Evolutionary conservation across 64 coral and sea anemone genomes (phyloP).

Genomic region (Platygyra sinensis): DNA sequence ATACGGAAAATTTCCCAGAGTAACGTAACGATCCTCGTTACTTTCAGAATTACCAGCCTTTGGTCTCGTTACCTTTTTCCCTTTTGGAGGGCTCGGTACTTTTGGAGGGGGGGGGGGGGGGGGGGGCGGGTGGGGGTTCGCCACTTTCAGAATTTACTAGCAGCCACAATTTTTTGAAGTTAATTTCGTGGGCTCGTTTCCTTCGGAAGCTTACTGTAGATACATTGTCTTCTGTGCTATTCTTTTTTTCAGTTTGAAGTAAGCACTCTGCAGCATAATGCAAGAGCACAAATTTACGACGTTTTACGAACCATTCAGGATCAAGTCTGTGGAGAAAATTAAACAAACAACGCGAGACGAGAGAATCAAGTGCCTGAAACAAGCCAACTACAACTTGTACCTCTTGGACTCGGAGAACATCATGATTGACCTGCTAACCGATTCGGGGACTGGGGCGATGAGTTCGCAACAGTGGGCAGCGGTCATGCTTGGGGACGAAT

Average conservation of each 20-base stretch:
- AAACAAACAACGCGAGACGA: constrained; percentile 61
- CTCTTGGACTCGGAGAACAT: constrained; percentile 54
- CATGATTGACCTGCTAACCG: constrained; percentile 60
- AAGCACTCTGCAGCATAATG: neutral
- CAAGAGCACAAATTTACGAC: constrained; percentile 46
- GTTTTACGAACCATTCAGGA: constrained; percentile 67
- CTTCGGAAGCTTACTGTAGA: no score
- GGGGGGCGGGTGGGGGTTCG: no score
- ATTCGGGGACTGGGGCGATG: constrained; percentile 76
- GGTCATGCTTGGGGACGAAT: constrained; percentile 67
- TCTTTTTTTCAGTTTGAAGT: neutral
- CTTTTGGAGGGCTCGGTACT: no score
- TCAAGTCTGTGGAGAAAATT: constrained; percentile 67
- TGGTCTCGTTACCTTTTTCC: no score
- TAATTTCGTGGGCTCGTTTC: no score
- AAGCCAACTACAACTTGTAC: constrained; percentile 65
- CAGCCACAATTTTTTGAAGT: no score
- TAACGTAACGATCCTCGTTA: no score
- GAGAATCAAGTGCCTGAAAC: constrained; percentile 44
- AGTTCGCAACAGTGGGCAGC: constrained; percentile 69
- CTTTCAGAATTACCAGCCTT: no score
- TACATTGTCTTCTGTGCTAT: neutral
- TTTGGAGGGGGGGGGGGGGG: no score
- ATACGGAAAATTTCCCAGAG: no score
- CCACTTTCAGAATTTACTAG: no score